Evolutionary conservation across 2,888 invertebrate genomes (phyloP).

Genomic region (Acronicta aceris): DNA sequence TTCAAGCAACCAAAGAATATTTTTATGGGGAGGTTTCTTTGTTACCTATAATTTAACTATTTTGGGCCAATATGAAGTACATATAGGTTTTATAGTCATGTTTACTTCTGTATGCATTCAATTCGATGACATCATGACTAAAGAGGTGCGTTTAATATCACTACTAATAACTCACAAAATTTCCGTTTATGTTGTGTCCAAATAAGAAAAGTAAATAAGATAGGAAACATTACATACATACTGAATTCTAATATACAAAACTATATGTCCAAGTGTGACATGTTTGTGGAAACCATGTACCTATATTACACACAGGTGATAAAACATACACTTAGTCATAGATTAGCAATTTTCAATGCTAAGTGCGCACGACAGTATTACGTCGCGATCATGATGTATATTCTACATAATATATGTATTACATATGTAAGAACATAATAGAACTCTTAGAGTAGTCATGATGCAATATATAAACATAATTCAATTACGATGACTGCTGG

Average conservation of each 20-base stretch:
- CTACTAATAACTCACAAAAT: constrained; percentile 5
- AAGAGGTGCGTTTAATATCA: constrained; percentile 7
- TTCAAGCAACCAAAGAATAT: no score
- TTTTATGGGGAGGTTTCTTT: no score
- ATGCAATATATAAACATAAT: constrained; percentile 8
- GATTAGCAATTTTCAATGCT: constrained; percentile 75
- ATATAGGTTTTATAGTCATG: neutral
- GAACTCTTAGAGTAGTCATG: constrained; percentile 1
- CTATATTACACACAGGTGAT: constrained; percentile 63
- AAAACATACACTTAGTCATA: constrained; percentile 71
- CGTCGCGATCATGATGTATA: constrained; percentile 4
- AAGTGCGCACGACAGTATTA: constrained; percentile 36
- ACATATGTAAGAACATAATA: constrained; percentile 5
- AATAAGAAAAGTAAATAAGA: constrained; percentile 18
- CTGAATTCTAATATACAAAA: constrained; percentile 9
- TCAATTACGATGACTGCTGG: neutral
- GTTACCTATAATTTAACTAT: no score
- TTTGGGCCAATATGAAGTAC: no score
- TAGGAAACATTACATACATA: constrained; percentile 8
- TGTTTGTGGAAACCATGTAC: constrained; percentile 46
- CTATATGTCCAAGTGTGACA: constrained; percentile 45
- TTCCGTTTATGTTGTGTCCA: constrained; percentile 5
- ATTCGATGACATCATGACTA: neutral
- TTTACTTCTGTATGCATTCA: neutral
- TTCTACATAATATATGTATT: constrained; percentile 2